Percentiles rank a stretch among this genome's conserved stretches.
Evolutionary conservation across 2,797 vertebrate genomes (phyloP).

Genomic region (Chromobotia macracanthus): DNA sequence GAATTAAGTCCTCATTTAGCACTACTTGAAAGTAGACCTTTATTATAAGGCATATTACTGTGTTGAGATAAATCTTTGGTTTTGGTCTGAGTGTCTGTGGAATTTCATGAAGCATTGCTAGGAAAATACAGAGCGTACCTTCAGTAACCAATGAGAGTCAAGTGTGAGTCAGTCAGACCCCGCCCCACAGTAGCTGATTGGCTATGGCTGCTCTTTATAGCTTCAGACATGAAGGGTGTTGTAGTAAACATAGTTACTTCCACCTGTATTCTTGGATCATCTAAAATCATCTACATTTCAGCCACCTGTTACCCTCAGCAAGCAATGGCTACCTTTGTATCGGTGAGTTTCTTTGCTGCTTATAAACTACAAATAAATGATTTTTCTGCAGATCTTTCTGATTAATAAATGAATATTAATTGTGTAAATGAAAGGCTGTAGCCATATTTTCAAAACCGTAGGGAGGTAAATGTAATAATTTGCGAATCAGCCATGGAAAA

Average conservation of each 20-base stretch:
- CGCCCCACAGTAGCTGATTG: constrained; percentile 9
- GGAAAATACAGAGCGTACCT: neutral
- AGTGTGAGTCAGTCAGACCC: neutral
- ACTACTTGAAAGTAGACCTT: neutral
- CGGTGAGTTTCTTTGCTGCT: constrained; percentile 75
- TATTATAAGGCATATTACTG: neutral
- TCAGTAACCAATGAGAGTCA: neutral
- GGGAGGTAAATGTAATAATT: neutral
- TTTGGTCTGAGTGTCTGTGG: neutral
- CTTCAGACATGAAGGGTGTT: constrained; percentile 54
- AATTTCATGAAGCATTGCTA: constrained; percentile 6
- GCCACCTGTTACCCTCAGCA: constrained; percentile 65
- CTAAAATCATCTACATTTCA: constrained; percentile 1
- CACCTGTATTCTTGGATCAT: constrained; percentile 18
- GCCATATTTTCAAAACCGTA: neutral
- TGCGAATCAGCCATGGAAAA: too few relatives aligned
- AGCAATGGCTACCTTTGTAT: constrained; percentile 80
- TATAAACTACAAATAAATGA: neutral
- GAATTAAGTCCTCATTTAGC: neutral
- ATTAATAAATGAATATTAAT: neutral
- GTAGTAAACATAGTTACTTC: constrained; percentile 70
- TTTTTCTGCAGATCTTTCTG: neutral
- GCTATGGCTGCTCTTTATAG: constrained; percentile 67
- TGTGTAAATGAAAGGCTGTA: neutral
- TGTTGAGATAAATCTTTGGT: neutral